Percentiles rank a stretch among this genome's conserved stretches.
Evolutionary conservation across 2,797 vertebrate species (phyloP).

Genomic region (Nyctibius grandis): DNA sequence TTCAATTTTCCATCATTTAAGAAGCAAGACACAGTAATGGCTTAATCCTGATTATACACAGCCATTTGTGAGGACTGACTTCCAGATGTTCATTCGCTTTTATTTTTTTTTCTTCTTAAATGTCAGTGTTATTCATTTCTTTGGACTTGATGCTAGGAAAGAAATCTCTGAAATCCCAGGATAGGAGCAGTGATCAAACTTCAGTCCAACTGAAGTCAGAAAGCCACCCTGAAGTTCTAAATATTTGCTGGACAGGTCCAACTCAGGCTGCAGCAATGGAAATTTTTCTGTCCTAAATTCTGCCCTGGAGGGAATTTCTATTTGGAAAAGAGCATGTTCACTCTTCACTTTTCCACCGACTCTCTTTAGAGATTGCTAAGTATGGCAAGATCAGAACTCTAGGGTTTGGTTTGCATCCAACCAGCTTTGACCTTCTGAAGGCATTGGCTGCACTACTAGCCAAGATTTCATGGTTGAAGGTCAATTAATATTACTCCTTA

Average conservation of each 20-base stretch:
- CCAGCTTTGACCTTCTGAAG: constrained; percentile 1
- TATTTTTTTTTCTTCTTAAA: background rate
- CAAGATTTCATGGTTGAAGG: constrained; percentile 9
- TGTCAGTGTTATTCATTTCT: background rate
- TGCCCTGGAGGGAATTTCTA: constrained; percentile 9
- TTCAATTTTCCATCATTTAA: constrained; percentile 52
- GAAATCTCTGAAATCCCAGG: background rate
- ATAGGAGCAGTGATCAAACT: background rate
- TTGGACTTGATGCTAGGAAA: constrained; percentile 5
- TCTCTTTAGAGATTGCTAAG: background rate
- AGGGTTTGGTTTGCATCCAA: constrained; percentile 39
- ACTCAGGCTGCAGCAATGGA: constrained; percentile 2
- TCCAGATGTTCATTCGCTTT: constrained; percentile 42
- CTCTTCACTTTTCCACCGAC: constrained; percentile 23
- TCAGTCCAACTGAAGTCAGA: background rate
- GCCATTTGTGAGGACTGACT: constrained; percentile 2
- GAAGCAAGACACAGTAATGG: constrained; percentile 35
- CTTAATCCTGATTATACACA: constrained; percentile 36
- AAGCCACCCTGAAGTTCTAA: background rate
- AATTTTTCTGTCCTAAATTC: constrained; percentile 21
- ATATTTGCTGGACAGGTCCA: background rate
- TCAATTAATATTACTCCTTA: constrained; percentile 3
- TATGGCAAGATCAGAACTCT: background rate
- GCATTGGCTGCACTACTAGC: background rate
- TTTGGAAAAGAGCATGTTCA: background rate